A percentile compares a stretch with the other conserved stretches of the same genome.
Conservation (phyloP, 2,888 invertebrate genomes). For the Parthenolecanium corni region DNA sequence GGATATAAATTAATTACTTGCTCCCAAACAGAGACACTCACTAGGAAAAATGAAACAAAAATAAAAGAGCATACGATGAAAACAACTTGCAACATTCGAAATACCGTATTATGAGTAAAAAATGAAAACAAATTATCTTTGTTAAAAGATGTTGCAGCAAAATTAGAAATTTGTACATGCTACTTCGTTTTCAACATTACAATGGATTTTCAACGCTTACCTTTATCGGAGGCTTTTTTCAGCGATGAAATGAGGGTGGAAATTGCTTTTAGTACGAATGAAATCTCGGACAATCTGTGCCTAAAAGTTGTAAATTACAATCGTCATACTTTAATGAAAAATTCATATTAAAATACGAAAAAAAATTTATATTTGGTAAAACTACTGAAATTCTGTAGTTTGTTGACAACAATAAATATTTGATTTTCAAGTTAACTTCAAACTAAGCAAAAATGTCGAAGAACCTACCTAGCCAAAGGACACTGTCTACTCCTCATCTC, state of each 20-base stretch:
- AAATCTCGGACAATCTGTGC: conserved; percentile 86
- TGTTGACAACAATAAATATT: too few species aligned
- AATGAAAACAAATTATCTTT: background rate
- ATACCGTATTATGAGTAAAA: too few species aligned
- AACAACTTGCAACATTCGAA: too few species aligned
- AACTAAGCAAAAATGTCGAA: too few species aligned
- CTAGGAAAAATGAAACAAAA: conserved; percentile 45
- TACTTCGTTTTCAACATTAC: too few species aligned
- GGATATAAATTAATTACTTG: conserved; percentile 87
- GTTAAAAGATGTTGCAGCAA: too few species aligned
- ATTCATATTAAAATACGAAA: too few species aligned
- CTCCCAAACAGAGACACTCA: conserved; percentile 83
- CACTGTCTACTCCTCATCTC: conserved; percentile 73
- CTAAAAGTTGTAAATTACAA: conserved; percentile 47
- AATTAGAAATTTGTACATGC: too few species aligned
- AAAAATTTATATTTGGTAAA: too few species aligned
- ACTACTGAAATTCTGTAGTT: too few species aligned
- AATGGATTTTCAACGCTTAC: conserved; percentile 44
- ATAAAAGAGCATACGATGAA: background rate
- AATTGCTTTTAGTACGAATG: conserved; percentile 87
- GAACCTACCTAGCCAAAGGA: conserved; percentile 59
- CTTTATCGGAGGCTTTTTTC: conserved; percentile 83
- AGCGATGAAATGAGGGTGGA: conserved; percentile 83
- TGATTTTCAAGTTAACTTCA: too few species aligned
- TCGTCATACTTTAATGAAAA: conserved; percentile 4